These are phyloP conservation scores for Paralinhomoeus sp. DNA, from an alignment of 2,888 invertebrate species.

Conservation along the genomic window DNA sequence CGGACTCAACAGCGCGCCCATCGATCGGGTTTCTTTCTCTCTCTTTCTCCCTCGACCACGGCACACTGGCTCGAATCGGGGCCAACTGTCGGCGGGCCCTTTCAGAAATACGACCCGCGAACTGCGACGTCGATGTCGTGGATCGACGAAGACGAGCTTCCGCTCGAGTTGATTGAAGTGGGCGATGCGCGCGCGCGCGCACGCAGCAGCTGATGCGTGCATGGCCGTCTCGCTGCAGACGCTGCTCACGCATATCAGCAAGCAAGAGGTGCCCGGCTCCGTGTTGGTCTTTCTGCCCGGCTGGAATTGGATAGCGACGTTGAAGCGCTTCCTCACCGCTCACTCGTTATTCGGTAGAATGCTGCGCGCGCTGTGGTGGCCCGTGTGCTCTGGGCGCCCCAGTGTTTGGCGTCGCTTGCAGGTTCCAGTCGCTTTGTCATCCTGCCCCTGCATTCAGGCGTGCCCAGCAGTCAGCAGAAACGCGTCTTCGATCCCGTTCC, in stretches of 20 bases:
- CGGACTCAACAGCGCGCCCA: no score
- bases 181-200: neutral
- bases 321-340: slow-evolving; percentile 58
- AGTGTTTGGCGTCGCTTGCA: no score
- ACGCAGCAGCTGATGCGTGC: no score
- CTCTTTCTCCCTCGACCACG: no score
- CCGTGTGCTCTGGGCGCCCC: no score
- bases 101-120: slow-evolving; percentile 19
- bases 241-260: slow-evolving; percentile 35
- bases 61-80: no score
- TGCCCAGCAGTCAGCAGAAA: slow-evolving; percentile 76
- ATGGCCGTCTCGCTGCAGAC: no score
- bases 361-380: no score
- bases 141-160: slow-evolving; percentile 68
- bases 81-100: no score
- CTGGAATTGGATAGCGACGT: slow-evolving; percentile 81
- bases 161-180: slow-evolving; percentile 67
- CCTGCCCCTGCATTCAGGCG: slow-evolving; percentile 85
- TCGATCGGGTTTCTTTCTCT: no score
- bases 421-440: slow-evolving; percentile 41
- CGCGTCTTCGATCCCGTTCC: slow-evolving; percentile 71
- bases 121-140: slow-evolving; percentile 40
- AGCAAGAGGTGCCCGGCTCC: slow-evolving; percentile 43
- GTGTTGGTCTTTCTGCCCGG: slow-evolving; percentile 80
- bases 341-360: slow-evolving; percentile 47